A percentile compares a stretch with the other conserved stretches of the same genome.
phyloP scores from a whole-genome alignment of 1,140 invertebrate species.

The Drosophila micromelanica region DNA sequence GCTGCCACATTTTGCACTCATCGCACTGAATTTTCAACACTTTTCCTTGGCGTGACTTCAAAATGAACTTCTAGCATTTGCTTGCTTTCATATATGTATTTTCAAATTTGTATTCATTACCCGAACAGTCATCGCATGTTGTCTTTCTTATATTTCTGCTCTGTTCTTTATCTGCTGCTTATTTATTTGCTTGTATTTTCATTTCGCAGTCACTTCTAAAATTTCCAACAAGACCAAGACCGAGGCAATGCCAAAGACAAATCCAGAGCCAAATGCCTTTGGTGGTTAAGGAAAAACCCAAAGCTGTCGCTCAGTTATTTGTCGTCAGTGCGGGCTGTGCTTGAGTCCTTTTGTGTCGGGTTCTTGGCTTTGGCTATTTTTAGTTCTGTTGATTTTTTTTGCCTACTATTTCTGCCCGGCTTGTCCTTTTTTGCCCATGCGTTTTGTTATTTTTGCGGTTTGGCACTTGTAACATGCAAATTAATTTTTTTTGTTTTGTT shows the following conservation, averaged over 20 bases:
- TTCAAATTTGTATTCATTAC: slow-evolving; percentile 71
- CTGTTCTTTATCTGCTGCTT: slow-evolving; percentile 49
- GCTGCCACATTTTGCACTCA: slow-evolving; percentile 10
- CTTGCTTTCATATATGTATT: slow-evolving; percentile 10
- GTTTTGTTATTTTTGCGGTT: slow-evolving; percentile 68
- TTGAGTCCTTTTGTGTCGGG: slow-evolving; percentile 21
- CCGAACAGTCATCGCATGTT: slow-evolving; percentile 34
- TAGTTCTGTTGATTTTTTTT: slow-evolving; percentile 77
- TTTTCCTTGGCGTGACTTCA: slow-evolving; percentile 6
- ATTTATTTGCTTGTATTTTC: slow-evolving; percentile 79
- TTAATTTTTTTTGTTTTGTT: slow-evolving; percentile 6
- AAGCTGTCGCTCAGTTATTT: slow-evolving; percentile 27
- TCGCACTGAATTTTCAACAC: slow-evolving; percentile 14
- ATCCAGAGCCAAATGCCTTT: slow-evolving; percentile 53
- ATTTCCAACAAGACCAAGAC: slow-evolving; percentile 48
- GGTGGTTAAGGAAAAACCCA: slow-evolving; percentile 26
- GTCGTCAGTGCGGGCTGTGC: slow-evolving; percentile 25
- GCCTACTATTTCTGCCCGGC: slow-evolving; percentile 44
- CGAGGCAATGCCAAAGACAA: slow-evolving; percentile 41
- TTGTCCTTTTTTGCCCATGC: slow-evolving; percentile 34
- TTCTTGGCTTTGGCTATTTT: slow-evolving; percentile 67
- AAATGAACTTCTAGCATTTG: slow-evolving; percentile 32
- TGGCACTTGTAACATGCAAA: slow-evolving; percentile 63
- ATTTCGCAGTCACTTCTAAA: slow-evolving; percentile 48
- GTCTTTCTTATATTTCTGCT: slow-evolving; percentile 1